phyloP scores from a whole-genome alignment of 2,797 vertebrate species.

The Pteropus rufus region DNA sequence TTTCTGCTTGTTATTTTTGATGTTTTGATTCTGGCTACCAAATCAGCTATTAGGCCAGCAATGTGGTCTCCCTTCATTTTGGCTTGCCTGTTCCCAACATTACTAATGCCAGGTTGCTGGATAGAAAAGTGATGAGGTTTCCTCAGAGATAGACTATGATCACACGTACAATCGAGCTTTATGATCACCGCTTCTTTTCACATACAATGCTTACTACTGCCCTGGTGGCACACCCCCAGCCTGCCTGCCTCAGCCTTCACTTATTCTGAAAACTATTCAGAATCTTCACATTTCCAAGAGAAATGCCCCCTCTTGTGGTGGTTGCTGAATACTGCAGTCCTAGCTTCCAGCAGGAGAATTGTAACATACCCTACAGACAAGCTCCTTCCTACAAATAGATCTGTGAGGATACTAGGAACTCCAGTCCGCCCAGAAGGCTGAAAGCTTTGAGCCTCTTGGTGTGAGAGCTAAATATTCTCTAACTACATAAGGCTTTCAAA shows the following conservation, averaged over 20 bases:
- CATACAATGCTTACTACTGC: background rate
- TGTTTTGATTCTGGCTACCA: constrained; percentile 31
- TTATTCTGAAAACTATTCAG: background rate
- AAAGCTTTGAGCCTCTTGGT: background rate
- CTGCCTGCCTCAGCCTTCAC: background rate
- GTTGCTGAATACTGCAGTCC: background rate
- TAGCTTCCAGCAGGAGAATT: background rate
- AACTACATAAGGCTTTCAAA: background rate
- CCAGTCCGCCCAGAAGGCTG: background rate
- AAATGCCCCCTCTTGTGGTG: constrained; percentile 68
- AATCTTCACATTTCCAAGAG: constrained; percentile 59
- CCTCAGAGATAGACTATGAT: background rate
- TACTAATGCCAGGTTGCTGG: background rate
- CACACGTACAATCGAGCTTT: background rate
- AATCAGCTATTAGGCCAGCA: background rate
- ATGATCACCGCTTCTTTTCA: background rate
- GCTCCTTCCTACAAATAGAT: background rate
- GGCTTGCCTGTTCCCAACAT: background rate
- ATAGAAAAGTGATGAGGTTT: background rate
- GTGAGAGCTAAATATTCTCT: background rate
- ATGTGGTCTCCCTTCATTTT: background rate
- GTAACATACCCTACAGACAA: background rate
- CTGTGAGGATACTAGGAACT: background rate
- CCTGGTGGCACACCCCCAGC: background rate
- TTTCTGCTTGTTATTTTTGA: background rate